Evolutionary conservation across 1,140 invertebrate species (phyloP).

Genomic region (Tigriopus japonicus): DNA sequence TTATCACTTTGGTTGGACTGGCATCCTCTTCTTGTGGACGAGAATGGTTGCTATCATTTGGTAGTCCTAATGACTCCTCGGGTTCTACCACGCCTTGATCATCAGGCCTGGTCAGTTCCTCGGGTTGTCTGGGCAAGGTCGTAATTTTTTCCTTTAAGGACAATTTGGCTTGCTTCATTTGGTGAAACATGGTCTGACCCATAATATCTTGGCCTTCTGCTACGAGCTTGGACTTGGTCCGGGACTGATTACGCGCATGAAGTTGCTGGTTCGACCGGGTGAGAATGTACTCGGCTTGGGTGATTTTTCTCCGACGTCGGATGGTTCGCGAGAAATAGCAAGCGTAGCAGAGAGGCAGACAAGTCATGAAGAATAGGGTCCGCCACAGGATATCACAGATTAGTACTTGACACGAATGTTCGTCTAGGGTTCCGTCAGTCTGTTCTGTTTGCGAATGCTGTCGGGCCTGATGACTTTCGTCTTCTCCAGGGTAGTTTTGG

Average conservation of each 20-base stretch:
- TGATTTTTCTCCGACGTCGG: neutral
- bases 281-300: neutral
- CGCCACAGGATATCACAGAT: neutral
- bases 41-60: too few species aligned
- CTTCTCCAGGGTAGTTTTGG: neutral
- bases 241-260: too few species aligned
- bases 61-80: too few species aligned
- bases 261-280: neutral
- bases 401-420: neutral
- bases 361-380: neutral
- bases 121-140: neutral
- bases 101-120: neutral
- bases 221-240: too few species aligned
- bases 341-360: constrained; percentile 2
- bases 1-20: neutral
- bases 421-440: neutral
- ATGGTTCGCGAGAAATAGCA: neutral
- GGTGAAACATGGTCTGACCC: neutral
- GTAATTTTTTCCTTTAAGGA: neutral
- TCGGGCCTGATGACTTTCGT: too few species aligned
- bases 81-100: neutral
- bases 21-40: too few species aligned
- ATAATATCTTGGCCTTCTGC: neutral
- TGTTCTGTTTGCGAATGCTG: too few species aligned
- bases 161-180: neutral